Evolutionary conservation across 2,888 invertebrate species (phyloP).

Genomic region (Epistrophe eligans): DNA sequence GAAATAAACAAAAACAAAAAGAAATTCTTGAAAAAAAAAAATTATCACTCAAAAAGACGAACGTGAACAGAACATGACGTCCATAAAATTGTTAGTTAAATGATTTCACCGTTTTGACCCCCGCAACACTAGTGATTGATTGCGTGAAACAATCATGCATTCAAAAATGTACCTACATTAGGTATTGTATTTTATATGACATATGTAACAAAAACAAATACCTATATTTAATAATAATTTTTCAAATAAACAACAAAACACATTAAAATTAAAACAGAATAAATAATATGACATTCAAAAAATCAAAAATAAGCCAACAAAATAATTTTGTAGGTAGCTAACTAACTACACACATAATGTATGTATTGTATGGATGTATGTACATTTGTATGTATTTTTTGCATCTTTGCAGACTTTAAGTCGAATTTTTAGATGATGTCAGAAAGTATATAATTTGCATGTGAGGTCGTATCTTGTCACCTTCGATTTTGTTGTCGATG

Average conservation of each 20-base stretch:
- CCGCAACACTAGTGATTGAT: conserved; percentile 21
- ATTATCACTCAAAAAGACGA: neutral
- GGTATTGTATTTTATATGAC: too few relatives aligned
- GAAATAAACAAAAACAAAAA: neutral
- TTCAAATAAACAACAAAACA: neutral
- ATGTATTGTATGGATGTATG: too few relatives aligned
- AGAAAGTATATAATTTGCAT: conserved; percentile 46
- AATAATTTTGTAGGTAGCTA: too few relatives aligned
- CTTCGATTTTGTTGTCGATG: conserved; percentile 41
- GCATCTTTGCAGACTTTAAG: conserved; percentile 19
- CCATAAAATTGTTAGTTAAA: neutral
- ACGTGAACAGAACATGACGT: conserved; percentile 11
- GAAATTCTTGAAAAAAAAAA: conserved; percentile 18
- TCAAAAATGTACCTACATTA: neutral
- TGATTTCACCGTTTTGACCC: conserved; percentile 13
- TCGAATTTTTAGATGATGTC: conserved; percentile 57
- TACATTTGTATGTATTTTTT: neutral
- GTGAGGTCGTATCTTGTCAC: conserved; percentile 38
- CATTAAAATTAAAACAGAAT: neutral
- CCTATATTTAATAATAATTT: neutral
- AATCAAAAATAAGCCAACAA: too few relatives aligned
- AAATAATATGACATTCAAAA: neutral
- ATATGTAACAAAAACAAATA: too few relatives aligned
- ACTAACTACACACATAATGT: too few relatives aligned
- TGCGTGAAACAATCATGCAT: conserved; percentile 5